phyloP scores from a whole-genome alignment of 2,797 vertebrate genomes.

The Chaunax sp. region DNA sequence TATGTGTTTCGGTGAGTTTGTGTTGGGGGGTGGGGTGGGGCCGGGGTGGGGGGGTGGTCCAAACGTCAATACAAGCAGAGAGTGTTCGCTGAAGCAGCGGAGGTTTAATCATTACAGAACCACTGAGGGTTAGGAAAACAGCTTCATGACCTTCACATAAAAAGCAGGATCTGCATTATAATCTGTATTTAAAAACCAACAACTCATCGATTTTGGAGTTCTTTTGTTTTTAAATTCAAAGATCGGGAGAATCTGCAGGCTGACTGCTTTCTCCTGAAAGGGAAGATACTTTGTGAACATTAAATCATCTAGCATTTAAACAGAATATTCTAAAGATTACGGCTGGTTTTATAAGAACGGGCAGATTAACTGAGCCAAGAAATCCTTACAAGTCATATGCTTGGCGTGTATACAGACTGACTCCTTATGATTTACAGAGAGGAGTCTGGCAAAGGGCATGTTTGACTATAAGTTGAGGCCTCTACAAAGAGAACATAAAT shows the following conservation, averaged over 20 bases:
- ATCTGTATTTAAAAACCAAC: too few species aligned
- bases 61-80: conserved; percentile 41
- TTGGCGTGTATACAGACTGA: conserved; percentile 21
- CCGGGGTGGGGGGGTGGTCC: conserved; percentile 23
- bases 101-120: conserved; percentile 26
- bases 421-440: conserved; percentile 36
- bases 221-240: background rate
- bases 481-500: conserved; percentile 28
- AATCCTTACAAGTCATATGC: conserved; percentile 8
- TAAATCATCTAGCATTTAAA: too few species aligned
- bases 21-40: conserved; percentile 3
- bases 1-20: conserved; percentile 31
- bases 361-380: conserved; percentile 3
- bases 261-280: background rate
- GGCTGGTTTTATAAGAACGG: conserved; percentile 2
- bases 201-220: background rate
- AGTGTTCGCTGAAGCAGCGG: conserved; percentile 2
- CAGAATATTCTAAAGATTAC: background rate
- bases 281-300: background rate
- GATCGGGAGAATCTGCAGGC: background rate
- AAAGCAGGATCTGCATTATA: background rate
- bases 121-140: conserved; percentile 15
- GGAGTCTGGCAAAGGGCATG: conserved; percentile 7
- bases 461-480: conserved; percentile 19
- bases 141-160: background rate